These are phyloP conservation scores for Plagiodera versicolora DNA, from an alignment of 2,888 invertebrate genomes.

Conservation along the genomic window DNA sequence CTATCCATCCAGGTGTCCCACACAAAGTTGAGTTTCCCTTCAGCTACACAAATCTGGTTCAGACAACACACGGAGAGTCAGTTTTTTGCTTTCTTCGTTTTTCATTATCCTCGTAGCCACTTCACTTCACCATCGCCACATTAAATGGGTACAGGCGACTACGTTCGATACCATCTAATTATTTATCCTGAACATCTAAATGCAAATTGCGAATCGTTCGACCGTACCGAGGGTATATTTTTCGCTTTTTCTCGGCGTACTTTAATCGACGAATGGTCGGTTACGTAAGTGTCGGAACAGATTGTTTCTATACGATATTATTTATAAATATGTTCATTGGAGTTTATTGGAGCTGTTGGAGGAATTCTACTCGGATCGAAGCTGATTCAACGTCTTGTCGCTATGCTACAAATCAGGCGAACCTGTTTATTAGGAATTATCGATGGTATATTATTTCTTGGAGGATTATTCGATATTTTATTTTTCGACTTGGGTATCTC, in stretches of 20 bases:
- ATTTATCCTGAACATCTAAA: slow-evolving; percentile 26
- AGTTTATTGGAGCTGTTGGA: too few species aligned
- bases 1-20: too few species aligned
- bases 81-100: slow-evolving; percentile 5
- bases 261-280: slow-evolving; percentile 16
- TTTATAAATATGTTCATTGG: background rate
- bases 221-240: slow-evolving; percentile 15
- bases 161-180: slow-evolving; percentile 24
- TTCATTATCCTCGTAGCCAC: slow-evolving; percentile 2
- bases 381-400: too few species aligned
- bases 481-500: too few species aligned
- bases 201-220: slow-evolving; percentile 23
- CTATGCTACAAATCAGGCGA: too few species aligned
- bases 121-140: slow-evolving; percentile 18
- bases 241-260: slow-evolving; percentile 16
- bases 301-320: slow-evolving; percentile 15
- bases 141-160: slow-evolving; percentile 25
- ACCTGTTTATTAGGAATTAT: too few species aligned
- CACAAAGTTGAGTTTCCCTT: too few species aligned
- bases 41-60: too few species aligned
- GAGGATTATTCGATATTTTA: too few species aligned
- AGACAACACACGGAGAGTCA: too few species aligned
- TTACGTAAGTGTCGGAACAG: slow-evolving; percentile 18
- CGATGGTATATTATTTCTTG: too few species aligned
- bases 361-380: too few species aligned